Evolutionary conservation across 1,140 invertebrate species (phyloP).

Genomic region (Brachionus asplanchnoidis): DNA sequence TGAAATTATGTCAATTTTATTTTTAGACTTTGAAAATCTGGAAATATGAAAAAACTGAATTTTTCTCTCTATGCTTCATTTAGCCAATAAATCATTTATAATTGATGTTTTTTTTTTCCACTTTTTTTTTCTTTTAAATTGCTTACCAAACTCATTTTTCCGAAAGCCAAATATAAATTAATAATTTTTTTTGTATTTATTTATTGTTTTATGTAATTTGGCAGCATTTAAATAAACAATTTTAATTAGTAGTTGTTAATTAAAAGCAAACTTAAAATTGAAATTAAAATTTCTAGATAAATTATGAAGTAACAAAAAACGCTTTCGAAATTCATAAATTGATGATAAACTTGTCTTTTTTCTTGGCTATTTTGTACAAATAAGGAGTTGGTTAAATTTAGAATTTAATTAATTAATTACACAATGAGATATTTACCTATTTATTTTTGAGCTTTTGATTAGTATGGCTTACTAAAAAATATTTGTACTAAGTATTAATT

Average conservation of each 20-base stretch:
- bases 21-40: not conserved
- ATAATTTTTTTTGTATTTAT: not conserved
- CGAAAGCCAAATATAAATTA: not conserved
- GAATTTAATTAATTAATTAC: too few relatives aligned
- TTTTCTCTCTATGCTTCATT: not conserved
- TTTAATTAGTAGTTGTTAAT: not conserved
- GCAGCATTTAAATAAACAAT: not conserved
- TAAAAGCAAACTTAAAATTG: too few relatives aligned
- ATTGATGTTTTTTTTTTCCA: not conserved
- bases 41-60: not conserved
- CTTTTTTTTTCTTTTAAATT: not conserved
- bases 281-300: too few relatives aligned
- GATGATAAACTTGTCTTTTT: too few relatives aligned
- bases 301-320: too few relatives aligned
- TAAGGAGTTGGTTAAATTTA: too few relatives aligned
- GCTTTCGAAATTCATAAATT: too few relatives aligned
- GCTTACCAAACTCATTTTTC: not conserved
- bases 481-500: too few relatives aligned
- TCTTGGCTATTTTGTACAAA: too few relatives aligned
- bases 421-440: too few relatives aligned
- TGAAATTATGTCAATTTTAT: not conserved
- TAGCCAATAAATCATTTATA: not conserved
- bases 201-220: not conserved
- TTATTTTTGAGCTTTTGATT: too few relatives aligned
- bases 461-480: too few relatives aligned